Percentiles rank a stretch among this genome's conserved stretches.
These are phyloP conservation scores for Pseudonaja textilis DNA, from an alignment of 2,113 vertebrate species.

Conservation along the genomic window DNA sequence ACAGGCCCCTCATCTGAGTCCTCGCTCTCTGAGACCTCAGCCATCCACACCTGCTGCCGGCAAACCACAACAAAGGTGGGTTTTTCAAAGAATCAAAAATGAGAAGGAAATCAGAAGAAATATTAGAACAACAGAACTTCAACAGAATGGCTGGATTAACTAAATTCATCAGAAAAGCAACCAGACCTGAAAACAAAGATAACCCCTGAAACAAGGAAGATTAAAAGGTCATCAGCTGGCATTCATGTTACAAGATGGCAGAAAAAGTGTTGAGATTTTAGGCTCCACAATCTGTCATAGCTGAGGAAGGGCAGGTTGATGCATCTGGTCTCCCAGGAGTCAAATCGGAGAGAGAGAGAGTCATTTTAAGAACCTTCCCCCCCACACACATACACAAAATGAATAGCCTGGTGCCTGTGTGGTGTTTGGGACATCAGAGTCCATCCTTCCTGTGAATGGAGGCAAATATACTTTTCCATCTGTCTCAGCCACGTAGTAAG, in stretches of 20 bases:
- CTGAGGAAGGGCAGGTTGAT: not conserved
- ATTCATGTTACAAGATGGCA: not conserved
- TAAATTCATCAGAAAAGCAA: not conserved
- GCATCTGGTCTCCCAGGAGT: not conserved
- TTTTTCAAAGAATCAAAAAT: not conserved
- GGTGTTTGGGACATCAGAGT: not conserved
- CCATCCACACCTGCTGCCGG: too few species aligned
- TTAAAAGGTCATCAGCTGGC: not conserved
- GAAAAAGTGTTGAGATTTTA: not conserved
- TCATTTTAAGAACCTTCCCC: not conserved
- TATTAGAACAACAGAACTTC: not conserved
- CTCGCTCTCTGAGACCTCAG: too few species aligned
- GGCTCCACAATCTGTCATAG: not conserved
- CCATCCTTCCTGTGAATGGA: not conserved
- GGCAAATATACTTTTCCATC: not conserved
- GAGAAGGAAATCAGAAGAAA: not conserved
- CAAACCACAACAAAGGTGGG: too few species aligned
- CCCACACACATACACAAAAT: accelerated
- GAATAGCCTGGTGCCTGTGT: not conserved
- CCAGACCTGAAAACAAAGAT: not conserved
- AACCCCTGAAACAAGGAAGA: not conserved
- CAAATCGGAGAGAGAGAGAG: not conserved
- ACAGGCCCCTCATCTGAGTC: too few species aligned
- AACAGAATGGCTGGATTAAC: not conserved
- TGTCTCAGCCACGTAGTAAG: not conserved